Percentiles rank a stretch among this genome's conserved stretches.
These are phyloP conservation scores for Gopherus evgoodei DNA, from an alignment of 2,113 vertebrate species.

Conservation along the genomic window DNA sequence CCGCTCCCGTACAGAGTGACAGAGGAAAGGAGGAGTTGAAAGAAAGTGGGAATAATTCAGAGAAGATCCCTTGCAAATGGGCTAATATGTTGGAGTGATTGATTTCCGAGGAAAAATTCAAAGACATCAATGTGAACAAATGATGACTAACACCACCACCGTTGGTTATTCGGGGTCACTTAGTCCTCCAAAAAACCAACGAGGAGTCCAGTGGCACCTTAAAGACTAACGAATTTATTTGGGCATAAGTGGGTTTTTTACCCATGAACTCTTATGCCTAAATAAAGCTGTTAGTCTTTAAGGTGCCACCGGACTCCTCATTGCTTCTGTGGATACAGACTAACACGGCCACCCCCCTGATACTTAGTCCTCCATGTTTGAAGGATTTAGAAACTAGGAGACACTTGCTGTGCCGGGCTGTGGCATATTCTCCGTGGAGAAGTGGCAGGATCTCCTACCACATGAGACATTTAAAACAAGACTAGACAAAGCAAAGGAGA, in stretches of 20 bases:
- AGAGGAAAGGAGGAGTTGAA: not conserved
- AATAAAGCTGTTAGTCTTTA: no score
- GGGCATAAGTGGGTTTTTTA: no score
- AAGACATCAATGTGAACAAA: not conserved
- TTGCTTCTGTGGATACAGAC: no score
- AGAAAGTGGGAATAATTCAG: not conserved
- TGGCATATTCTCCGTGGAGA: not conserved
- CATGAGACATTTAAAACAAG: not conserved
- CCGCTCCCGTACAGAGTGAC: not conserved
- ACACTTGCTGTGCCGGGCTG: no score
- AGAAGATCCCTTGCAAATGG: not conserved
- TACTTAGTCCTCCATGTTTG: not conserved
- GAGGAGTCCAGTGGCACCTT: no score
- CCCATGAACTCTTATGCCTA: no score
- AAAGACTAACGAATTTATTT: no score
- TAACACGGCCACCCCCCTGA: no score
- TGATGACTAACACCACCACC: not conserved
- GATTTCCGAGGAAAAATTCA: not conserved
- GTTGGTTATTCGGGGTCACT: not conserved
- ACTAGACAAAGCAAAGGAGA: not conserved
- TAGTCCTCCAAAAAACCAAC: not conserved
- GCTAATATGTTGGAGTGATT: not conserved
- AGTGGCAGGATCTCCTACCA: not conserved
- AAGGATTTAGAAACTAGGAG: not conserved
- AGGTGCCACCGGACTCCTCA: no score